phyloP scores from a whole-genome alignment of 2,888 invertebrate species.

The Pollenia labialis region DNA sequence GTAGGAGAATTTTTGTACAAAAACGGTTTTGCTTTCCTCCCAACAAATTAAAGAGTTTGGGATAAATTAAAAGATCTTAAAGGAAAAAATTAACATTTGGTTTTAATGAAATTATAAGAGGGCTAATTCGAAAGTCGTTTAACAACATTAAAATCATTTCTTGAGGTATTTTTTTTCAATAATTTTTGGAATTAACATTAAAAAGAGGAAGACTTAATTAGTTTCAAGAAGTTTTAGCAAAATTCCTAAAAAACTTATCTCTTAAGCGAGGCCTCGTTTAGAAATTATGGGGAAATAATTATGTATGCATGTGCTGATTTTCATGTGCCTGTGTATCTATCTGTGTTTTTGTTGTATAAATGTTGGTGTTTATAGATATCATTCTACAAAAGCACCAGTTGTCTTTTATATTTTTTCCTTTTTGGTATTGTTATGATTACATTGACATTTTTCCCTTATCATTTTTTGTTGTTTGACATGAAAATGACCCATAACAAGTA shows the following conservation, averaged over 20 bases:
- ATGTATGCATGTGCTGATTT: too few species aligned
- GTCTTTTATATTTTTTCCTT: conserved; percentile 16
- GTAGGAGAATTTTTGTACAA: neutral
- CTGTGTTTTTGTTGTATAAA: neutral
- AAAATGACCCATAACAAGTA: conserved; percentile 41
- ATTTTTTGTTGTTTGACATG: neutral
- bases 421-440: conserved; percentile 3
- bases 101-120: too few species aligned
- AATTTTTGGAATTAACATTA: too few species aligned
- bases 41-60: neutral
- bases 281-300: too few species aligned
- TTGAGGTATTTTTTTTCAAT: too few species aligned
- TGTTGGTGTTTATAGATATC: neutral
- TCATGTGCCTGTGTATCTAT: neutral
- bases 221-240: too few species aligned
- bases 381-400: conserved; percentile 22
- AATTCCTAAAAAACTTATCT: too few species aligned
- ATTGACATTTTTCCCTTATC: neutral
- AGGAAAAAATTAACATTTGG: too few species aligned
- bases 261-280: too few species aligned
- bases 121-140: too few species aligned
- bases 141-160: too few species aligned
- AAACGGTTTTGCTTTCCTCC: neutral
- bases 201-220: too few species aligned
- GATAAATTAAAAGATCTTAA: neutral